Percentiles rank a stretch among this genome's conserved stretches.
Conservation (phyloP, 2,797 vertebrate species). For the Sitta carolinensis region DNA sequence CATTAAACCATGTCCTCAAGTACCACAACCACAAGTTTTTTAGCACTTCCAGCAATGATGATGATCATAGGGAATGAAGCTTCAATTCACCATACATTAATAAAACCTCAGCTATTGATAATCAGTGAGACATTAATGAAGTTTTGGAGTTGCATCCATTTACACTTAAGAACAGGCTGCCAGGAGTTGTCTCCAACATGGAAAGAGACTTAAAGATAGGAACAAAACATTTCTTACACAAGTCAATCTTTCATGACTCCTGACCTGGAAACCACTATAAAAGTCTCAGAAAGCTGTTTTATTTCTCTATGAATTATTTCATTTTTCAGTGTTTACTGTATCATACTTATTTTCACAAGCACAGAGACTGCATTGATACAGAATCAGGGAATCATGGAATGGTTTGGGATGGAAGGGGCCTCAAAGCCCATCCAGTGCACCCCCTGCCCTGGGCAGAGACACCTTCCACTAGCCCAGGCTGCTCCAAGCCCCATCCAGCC, state of each 20-base stretch:
- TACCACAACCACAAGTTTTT: not conserved
- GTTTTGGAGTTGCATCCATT: not conserved
- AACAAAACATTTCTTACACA: not conserved
- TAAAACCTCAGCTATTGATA: not conserved
- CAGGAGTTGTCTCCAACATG: not conserved
- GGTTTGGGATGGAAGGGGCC: fast-evolving
- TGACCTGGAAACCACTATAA: not conserved
- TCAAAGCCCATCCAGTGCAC: fast-evolving
- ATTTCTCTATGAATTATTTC: not conserved
- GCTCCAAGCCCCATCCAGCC: fast-evolving
- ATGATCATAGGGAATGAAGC: not conserved
- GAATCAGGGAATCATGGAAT: not conserved
- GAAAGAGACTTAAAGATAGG: not conserved
- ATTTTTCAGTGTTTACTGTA: not conserved
- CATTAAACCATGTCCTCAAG: not conserved
- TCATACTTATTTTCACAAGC: not conserved
- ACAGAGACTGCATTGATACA: not conserved
- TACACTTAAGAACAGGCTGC: not conserved
- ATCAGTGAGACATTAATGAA: not conserved
- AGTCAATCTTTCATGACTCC: not conserved
- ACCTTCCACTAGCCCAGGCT: fast-evolving
- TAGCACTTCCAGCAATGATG: not conserved
- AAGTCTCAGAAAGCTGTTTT: not conserved
- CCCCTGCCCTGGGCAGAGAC: not conserved
- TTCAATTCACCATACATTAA: not conserved